Evolutionary conservation across 2,888 invertebrate species (phyloP).

Genomic region (Thecophora atra): DNA sequence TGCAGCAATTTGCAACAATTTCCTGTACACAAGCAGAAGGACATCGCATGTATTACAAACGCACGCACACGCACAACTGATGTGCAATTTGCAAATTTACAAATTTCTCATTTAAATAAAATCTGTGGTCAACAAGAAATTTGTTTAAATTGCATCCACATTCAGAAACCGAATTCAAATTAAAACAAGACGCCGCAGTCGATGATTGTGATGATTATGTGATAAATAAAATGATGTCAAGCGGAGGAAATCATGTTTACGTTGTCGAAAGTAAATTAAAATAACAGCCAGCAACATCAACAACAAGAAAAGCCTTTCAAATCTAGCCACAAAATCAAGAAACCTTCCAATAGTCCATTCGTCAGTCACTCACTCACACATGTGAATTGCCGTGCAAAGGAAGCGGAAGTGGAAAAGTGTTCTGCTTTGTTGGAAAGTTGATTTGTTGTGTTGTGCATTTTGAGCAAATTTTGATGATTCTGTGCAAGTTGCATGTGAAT

Average conservation of each 20-base stretch:
- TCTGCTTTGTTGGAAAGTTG: neutral
- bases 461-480: conserved; percentile 17
- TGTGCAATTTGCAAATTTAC: neutral
- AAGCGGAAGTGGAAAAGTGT: conserved; percentile 23
- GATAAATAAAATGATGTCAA: neutral
- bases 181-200: neutral
- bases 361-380: neutral
- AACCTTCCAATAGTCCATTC: neutral
- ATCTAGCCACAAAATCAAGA: neutral
- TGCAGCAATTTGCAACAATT: neutral
- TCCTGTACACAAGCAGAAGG: neutral
- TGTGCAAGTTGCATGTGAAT: conserved; percentile 10
- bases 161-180: no score
- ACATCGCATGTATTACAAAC: conserved; percentile 15
- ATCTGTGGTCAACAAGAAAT: conserved; percentile 22
- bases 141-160: conserved; percentile 10
- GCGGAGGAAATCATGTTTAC: neutral
- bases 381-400: neutral
- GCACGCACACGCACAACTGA: neutral
- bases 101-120: conserved; percentile 28
- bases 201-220: neutral
- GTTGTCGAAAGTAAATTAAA: conserved; percentile 9
- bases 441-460: conserved; percentile 18
- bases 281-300: neutral
- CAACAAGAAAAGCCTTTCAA: neutral